Base-by-base conservation (phyloP, 2,888 invertebrate species). In the Drosophila kanekoi region DNA sequence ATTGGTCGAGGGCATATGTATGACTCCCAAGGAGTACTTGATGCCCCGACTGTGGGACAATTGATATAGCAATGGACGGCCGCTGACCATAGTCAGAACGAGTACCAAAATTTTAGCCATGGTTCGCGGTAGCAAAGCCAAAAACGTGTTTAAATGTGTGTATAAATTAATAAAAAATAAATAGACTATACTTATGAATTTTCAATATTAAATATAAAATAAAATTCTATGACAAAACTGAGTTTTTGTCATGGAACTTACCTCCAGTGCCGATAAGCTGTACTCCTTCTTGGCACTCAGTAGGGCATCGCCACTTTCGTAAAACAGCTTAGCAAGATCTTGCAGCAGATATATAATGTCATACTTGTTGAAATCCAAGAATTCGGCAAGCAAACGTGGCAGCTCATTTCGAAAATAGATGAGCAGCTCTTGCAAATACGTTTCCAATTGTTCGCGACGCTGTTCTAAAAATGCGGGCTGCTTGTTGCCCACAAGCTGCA, bases 351-450 rank as follows among this genome's bases (percentile, higher is more conserved):
- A 98, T 88, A 96, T 96, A 79, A 98, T 96, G 92, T 98, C 98
- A 93, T 98, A 98, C 82, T 96, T 93, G 90, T 97, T 96, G 83
- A 99, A 96, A 89, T 98, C 95, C 64, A 99, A 93, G 93, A 99
- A 99, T 69, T 96, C 94, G 1, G 97, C 96, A 78, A 98, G 94
- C 65, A 95, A 94, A 72, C 95, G 94, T 0, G 98, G 98, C 94
- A 98, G 95, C 1, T 96, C 95, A 79, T 95, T 94, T 75, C 95
- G 95, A 71, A 97, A 93, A 89, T 96, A 96, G 71, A 94, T 94
- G 49, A 98, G 94, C 11, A 97, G 94, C 77, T 95, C 95, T 86
- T 94, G 95, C 49, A 98, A 93, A 92, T 99, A 99, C 51, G 94
- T 94, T 91, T 97, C 96, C 41, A 99, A 93, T 14, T 95, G 97